Percentiles rank a stretch among this genome's conserved stretches.
These are phyloP conservation scores for Lichenostomus cassidix DNA, from an alignment of 2,113 vertebrate species.

Conservation along the genomic window DNA sequence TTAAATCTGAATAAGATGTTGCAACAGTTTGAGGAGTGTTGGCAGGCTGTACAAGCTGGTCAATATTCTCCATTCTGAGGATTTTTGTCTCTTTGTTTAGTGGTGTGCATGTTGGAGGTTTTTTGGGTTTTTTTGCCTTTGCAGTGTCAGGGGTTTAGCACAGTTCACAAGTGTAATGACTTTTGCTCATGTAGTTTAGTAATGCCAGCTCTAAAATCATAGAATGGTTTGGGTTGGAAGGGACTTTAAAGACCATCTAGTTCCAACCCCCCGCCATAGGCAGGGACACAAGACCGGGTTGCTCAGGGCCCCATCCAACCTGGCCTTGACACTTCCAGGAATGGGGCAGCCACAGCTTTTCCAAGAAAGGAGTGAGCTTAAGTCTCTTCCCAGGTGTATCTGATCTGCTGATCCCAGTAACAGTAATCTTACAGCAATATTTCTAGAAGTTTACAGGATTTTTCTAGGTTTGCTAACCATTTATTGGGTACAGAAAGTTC, in stretches of 20 bases:
- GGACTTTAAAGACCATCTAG: background rate
- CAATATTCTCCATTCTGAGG: background rate
- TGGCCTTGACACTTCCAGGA: background rate
- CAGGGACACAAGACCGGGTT: background rate
- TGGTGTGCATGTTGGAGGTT: fast-evolving
- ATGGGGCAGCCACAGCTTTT: background rate
- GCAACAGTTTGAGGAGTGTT: background rate
- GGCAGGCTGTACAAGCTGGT: background rate
- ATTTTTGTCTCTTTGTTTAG: background rate
- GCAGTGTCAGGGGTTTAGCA: background rate
- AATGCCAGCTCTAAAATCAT: background rate
- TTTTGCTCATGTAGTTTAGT: background rate
- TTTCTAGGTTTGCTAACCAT: background rate
- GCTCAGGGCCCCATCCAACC: background rate
- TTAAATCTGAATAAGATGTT: background rate
- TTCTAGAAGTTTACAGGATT: background rate
- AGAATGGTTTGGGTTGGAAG: background rate
- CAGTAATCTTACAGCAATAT: background rate
- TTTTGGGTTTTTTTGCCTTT: background rate
- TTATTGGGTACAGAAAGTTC: background rate
- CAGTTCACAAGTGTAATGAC: background rate
- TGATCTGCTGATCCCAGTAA: background rate
- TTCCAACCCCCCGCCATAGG: background rate
- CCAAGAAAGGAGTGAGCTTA: background rate
- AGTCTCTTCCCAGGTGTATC: background rate